These are phyloP conservation scores for Polietes domitor DNA, from an alignment of 2,888 invertebrate genomes.

Conservation along the genomic window DNA sequence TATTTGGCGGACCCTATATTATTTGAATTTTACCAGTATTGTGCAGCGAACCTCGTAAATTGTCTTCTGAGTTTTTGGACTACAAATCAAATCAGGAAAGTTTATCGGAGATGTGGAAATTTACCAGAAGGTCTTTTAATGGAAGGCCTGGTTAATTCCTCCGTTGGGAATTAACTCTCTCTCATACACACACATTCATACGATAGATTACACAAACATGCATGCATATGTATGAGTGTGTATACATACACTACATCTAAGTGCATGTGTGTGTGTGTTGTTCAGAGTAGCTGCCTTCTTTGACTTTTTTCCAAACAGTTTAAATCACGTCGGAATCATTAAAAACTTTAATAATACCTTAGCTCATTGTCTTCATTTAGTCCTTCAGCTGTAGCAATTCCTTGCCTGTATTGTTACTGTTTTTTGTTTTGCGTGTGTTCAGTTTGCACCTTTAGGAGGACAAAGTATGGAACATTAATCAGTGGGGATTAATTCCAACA, in stretches of 20 bases:
- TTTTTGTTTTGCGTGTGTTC: background rate
- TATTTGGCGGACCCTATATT: no score
- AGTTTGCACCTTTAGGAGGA: conserved; percentile 12
- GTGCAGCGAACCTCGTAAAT: no score
- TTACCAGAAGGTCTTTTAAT: no score
- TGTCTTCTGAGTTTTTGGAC: no score
- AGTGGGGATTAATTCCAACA: conserved; percentile 52
- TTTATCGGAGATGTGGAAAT: no score
- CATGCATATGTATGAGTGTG: no score
- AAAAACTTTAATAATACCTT: conserved; percentile 52
- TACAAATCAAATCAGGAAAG: no score
- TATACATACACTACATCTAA: background rate
- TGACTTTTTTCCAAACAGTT: conserved; percentile 22
- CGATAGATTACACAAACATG: no score
- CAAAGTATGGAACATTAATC: conserved; percentile 46
- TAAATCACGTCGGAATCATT: conserved; percentile 57
- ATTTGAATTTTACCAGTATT: no score
- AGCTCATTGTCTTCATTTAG: background rate
- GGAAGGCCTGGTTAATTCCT: no score
- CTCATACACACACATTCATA: no score
- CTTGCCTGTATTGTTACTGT: background rate
- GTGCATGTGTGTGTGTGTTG: background rate
- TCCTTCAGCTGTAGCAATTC: background rate
- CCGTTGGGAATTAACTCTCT: no score
- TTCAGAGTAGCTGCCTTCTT: background rate